Conservation (phyloP, 2,888 invertebrate genomes). For the Blomia tropicalis region DNA sequence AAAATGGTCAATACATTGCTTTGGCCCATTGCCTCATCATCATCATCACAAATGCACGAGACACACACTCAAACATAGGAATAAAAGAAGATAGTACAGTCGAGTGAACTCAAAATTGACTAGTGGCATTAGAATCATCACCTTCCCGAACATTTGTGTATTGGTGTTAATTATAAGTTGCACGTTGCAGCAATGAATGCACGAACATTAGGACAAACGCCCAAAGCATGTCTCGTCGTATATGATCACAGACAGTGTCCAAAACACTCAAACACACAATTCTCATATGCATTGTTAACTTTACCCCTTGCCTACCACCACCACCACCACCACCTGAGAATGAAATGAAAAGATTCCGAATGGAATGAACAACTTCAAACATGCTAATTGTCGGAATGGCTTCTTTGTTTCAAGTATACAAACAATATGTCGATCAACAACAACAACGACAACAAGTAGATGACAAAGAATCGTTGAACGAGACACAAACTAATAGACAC, state of each 20-base stretch:
- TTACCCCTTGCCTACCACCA: not conserved
- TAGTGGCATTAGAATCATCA: no score
- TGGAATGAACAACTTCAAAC: no score
- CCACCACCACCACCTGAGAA: not conserved
- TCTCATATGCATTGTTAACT: not conserved
- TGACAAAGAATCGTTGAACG: not conserved
- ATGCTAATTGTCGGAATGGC: not conserved
- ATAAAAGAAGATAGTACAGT: no score
- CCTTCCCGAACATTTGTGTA: not conserved
- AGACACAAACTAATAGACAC: not conserved
- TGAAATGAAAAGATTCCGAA: no score
- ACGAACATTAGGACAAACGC: slow-evolving; percentile 7
- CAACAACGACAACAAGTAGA: not conserved
- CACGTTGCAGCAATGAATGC: slow-evolving; percentile 1
- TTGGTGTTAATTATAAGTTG: slow-evolving; percentile 10
- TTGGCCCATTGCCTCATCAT: no score
- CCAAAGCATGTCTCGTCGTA: slow-evolving; percentile 13
- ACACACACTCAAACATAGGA: no score
- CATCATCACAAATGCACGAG: no score
- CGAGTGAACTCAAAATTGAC: no score
- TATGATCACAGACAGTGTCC: no score
- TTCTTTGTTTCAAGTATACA: not conserved
- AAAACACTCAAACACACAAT: no score
- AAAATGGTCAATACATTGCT: no score
- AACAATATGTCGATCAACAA: not conserved